Percentiles rank a stretch among this genome's conserved stretches.
phyloP scores from a whole-genome alignment of 2,888 invertebrate species.

The Ernsta delagoae region DNA sequence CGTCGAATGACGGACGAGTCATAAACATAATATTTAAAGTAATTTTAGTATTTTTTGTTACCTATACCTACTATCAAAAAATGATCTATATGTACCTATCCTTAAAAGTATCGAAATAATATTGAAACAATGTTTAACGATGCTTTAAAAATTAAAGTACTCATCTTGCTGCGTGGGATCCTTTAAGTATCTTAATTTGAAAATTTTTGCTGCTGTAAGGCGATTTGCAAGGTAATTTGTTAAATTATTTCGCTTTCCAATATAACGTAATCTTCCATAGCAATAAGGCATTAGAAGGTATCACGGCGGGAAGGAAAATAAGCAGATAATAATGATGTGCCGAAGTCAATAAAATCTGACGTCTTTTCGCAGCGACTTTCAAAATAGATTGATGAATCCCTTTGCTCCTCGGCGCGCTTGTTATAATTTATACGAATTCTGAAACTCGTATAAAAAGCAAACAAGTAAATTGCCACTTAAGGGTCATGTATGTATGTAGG shows the following conservation, averaged over 20 bases:
- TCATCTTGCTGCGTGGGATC: conserved; percentile 51
- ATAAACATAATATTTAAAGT: too few relatives aligned
- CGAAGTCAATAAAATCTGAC: conserved; percentile 58
- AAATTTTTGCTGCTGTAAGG: conserved; percentile 65
- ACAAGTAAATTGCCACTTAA: conserved; percentile 23
- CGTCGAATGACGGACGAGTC: too few relatives aligned
- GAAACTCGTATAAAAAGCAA: conserved; percentile 5
- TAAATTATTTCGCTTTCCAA: conserved; percentile 74
- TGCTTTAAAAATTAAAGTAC: conserved; percentile 5
- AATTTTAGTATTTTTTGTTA: too few relatives aligned
- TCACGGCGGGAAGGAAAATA: conserved; percentile 66
- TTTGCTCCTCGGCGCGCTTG: conserved; percentile 32
- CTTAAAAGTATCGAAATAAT: too few relatives aligned
- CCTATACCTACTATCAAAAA: too few relatives aligned
- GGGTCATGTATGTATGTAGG: neutral
- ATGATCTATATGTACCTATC: too few relatives aligned
- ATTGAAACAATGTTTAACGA: conserved; percentile 5
- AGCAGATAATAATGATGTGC: conserved; percentile 70
- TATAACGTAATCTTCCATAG: conserved; percentile 65
- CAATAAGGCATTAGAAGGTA: conserved; percentile 62
- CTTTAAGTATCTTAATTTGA: conserved; percentile 75
- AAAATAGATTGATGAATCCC: conserved; percentile 38
- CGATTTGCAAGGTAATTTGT: conserved; percentile 72
- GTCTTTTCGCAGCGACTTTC: conserved; percentile 31
- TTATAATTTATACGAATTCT: conserved; percentile 21